These are phyloP conservation scores for Hypanus sabinus DNA, from an alignment of 2,113 vertebrate species.

Conservation along the genomic window DNA sequence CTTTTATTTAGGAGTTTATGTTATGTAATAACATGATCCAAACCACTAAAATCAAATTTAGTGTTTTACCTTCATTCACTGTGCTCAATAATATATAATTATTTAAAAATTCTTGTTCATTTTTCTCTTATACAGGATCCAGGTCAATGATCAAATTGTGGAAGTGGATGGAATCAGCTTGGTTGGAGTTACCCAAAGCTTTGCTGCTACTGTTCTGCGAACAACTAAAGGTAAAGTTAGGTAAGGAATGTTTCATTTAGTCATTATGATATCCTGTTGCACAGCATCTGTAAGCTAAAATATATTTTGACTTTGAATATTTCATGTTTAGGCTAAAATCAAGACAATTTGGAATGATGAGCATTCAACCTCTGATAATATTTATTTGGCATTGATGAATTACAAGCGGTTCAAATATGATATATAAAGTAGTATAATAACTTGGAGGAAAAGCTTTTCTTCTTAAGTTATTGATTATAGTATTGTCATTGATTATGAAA, in stretches of 20 bases:
- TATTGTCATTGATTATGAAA: not conserved
- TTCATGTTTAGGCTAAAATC: not conserved
- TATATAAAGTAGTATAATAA: not conserved
- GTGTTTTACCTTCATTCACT: constrained; percentile 37
- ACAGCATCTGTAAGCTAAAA: not conserved
- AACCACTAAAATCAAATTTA: not conserved
- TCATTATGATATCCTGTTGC: not conserved
- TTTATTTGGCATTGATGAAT: not conserved
- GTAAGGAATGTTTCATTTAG: constrained; percentile 54
- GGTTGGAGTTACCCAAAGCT: constrained; percentile 96
- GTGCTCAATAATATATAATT: not conserved
- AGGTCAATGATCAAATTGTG: constrained; percentile 96
- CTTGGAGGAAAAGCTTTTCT: not conserved
- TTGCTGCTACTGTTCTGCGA: constrained; percentile 92
- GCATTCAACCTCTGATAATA: not conserved
- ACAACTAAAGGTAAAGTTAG: constrained; percentile 92
- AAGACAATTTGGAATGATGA: not conserved
- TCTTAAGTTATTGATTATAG: not conserved
- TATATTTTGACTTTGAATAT: not conserved
- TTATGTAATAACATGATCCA: not conserved
- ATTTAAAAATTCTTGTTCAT: not conserved
- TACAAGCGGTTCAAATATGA: not conserved
- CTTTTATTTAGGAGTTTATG: not conserved
- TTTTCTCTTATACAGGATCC: constrained; percentile 64
- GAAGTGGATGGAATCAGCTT: constrained; percentile 94